Percentiles rank a stretch among this genome's conserved stretches.
These are phyloP conservation scores for Hanleya hanleyi DNA, from an alignment of 2,888 invertebrate genomes.

Conservation along the genomic window DNA sequence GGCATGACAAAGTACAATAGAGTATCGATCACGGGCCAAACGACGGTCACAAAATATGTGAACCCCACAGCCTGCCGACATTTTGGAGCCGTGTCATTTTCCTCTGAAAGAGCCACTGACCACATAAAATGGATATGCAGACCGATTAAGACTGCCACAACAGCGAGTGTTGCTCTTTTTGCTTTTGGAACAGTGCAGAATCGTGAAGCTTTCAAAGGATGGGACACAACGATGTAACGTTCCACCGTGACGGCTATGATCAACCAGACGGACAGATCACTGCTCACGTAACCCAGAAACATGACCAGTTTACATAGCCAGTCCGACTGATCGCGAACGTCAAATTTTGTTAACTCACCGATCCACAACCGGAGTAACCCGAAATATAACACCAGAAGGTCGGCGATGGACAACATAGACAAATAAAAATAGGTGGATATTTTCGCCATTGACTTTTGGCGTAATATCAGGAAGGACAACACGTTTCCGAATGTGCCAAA, in stretches of 20 bases:
- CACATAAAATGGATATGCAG: constrained; percentile 66
- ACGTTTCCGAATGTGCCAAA: constrained; percentile 70
- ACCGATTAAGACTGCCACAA: constrained; percentile 52
- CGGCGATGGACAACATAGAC: constrained; percentile 66
- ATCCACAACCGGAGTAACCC: constrained; percentile 69
- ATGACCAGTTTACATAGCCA: constrained; percentile 64
- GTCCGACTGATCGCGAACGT: constrained; percentile 53
- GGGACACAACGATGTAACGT: constrained; percentile 68
- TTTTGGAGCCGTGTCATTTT: constrained; percentile 23
- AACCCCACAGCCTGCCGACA: constrained; percentile 41
- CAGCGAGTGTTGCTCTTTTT: constrained; percentile 50
- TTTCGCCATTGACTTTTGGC: constrained; percentile 65
- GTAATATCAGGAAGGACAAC: constrained; percentile 65
- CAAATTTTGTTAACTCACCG: constrained; percentile 58
- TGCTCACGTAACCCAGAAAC: constrained; percentile 62
- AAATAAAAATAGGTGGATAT: constrained; percentile 70
- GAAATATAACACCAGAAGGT: constrained; percentile 66
- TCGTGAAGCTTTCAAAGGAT: constrained; percentile 62
- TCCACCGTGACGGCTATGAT: constrained; percentile 70
- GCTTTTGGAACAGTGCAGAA: constrained; percentile 63
- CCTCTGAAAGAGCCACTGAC: constrained; percentile 45
- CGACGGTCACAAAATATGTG: constrained; percentile 43
- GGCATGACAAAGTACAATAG: constrained; percentile 66
- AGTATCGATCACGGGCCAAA: constrained; percentile 72
- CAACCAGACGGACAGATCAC: constrained; percentile 70